Base-by-base conservation (phyloP, 2,113 vertebrate genomes). In the Corydoras sp. region DNA sequence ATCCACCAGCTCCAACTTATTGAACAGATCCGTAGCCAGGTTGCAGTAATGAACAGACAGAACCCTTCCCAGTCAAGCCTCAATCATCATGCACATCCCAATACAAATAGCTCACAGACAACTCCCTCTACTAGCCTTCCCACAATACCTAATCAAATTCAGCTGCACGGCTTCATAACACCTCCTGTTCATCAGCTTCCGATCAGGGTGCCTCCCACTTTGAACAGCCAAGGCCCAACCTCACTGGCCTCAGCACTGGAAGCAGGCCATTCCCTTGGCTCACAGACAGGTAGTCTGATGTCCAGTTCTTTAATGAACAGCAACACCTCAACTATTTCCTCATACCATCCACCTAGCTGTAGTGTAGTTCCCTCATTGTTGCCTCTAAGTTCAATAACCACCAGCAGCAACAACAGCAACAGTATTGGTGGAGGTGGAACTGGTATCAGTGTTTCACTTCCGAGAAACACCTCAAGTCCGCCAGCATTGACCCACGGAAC, bases 1-100 rank as follows among this genome's bases (percentile, higher is more conserved):
- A 93, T 98, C 31, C 95, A 96, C 81, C 97, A 99, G 88, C 91
- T 99, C 72, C 95, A 98, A 89, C 89, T 99, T 49, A 99, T 99
- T 0, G 97, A 99, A 85, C 96, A 98, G 86, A 99, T 99, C 76
- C 94, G 95, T 68, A 97, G 92, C 79, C 97, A 99, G 79, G 95
- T 99, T 80, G 93, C 94, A 2, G 85, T 95, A 83, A 99, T 99
- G 93, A 94, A 93, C 83, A 92, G 94, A 62, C 93, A 93, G 73
- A 84, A 92, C 0, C 77, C 89, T 3, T 75, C 90, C 9, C 88
- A 93, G 75, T 86, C 92, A 0, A 77, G 92, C 0, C 85, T 95
- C 67, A 91, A 81, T 80, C 88, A 92, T 80, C 85, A 81, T 50
- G 49, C 53, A 29, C 78, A 86, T 73, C 83, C 85, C 77, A 82